Percentiles rank a stretch among this genome's conserved stretches.
These are phyloP conservation scores for Drosophila pseudotalamancana DNA, from an alignment of 2,888 invertebrate genomes.

Conservation along the genomic window DNA sequence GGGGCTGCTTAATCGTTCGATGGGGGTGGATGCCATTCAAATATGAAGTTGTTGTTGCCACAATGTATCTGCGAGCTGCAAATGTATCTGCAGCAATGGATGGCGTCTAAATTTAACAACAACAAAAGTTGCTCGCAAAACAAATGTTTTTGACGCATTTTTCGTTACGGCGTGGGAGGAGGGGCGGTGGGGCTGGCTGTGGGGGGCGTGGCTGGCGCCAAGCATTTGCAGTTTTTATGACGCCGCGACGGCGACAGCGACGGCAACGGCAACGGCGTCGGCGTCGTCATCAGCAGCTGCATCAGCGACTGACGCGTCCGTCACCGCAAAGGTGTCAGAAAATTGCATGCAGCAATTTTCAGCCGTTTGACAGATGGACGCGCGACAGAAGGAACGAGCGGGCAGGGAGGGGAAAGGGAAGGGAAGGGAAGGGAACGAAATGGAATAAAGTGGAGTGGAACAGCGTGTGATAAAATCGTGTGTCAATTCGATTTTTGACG, in stretches of 20 bases:
- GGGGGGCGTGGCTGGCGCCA: conserved; percentile 54
- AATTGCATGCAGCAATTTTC: conserved; percentile 64
- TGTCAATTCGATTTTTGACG: conserved; percentile 76
- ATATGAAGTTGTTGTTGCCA: conserved; percentile 43
- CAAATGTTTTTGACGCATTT: conserved; percentile 65
- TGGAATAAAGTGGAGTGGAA: conserved; percentile 29
- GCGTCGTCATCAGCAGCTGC: conserved; percentile 42
- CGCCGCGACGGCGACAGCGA: conserved; percentile 31
- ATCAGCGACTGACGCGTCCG: conserved; percentile 55
- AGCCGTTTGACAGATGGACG: conserved; percentile 66
- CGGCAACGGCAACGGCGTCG: conserved; percentile 35
- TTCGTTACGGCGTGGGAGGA: conserved; percentile 9
- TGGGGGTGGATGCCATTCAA: conserved; percentile 30
- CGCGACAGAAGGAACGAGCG: conserved; percentile 16
- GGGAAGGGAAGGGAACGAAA: conserved; percentile 5
- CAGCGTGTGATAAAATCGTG: conserved; percentile 73
- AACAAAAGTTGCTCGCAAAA: conserved; percentile 49
- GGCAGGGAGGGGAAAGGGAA: conserved; percentile 12
- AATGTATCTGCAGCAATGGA: conserved; percentile 28
- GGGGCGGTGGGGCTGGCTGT: too few species aligned
- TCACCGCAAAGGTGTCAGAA: conserved; percentile 76
- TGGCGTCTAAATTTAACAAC: conserved; percentile 65
- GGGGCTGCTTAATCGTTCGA: conserved; percentile 5
- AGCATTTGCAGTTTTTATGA: conserved; percentile 65
- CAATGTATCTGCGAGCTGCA: conserved; percentile 34